Conservation (phyloP, 2,113 vertebrate genomes). For the Protobothrops flavoviridis region DNA sequence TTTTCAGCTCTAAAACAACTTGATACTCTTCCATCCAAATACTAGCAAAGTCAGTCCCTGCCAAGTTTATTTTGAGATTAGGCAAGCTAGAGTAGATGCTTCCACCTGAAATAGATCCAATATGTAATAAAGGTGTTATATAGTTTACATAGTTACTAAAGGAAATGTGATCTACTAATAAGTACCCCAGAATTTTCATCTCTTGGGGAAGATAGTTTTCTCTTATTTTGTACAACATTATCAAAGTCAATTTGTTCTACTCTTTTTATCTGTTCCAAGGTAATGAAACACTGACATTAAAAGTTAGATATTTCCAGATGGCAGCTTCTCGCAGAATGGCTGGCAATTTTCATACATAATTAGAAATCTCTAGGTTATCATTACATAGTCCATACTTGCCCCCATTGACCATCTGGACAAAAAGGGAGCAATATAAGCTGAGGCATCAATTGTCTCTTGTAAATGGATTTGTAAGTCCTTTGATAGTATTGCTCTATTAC, state of each 20-base stretch:
- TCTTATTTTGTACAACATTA: neutral
- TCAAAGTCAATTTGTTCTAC: neutral
- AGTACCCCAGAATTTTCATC: neutral
- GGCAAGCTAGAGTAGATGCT: neutral
- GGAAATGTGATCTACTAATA: neutral
- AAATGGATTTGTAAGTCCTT: neutral
- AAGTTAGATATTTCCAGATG: neutral
- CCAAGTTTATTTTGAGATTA: neutral
- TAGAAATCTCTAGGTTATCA: neutral
- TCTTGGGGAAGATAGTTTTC: neutral
- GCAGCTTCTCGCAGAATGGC: neutral
- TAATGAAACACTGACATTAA: neutral
- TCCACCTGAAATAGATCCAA: neutral
- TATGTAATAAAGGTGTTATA: neutral
- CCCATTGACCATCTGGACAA: neutral
- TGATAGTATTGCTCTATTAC: neutral
- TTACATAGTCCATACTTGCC: neutral
- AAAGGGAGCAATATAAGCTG: neutral
- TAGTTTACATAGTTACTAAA: neutral
- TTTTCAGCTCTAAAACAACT: neutral
- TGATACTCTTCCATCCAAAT: neutral
- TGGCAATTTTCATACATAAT: neutral
- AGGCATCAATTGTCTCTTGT: neutral
- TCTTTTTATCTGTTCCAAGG: neutral
- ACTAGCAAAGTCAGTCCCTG: neutral